Percentiles rank a stretch among this genome's conserved stretches.
Evolutionary conservation across 2,888 invertebrate genomes (phyloP).

Genomic region (Lucinisca nassula): DNA sequence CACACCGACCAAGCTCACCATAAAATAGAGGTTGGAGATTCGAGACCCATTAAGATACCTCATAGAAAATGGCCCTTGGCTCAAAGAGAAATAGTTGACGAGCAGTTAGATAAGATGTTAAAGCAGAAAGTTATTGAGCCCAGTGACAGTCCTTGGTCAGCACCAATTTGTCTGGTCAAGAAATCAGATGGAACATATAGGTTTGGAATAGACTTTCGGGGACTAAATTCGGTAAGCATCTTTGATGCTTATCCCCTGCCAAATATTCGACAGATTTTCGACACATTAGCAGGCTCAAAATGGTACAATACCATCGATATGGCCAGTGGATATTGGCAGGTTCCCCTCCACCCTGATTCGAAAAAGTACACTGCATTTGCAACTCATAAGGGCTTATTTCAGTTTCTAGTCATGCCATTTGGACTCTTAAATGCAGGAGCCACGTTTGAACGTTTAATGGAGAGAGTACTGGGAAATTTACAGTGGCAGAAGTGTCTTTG

Average conservation of each 20-base stretch:
- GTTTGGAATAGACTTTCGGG: background rate
- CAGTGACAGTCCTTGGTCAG: too few relatives aligned
- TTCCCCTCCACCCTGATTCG: background rate
- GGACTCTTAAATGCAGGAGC: background rate
- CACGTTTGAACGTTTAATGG: background rate
- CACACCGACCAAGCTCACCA: background rate
- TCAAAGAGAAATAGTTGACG: background rate
- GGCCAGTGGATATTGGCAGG: background rate
- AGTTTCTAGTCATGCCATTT: conserved; percentile 7
- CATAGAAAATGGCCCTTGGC: background rate
- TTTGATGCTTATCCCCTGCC: background rate
- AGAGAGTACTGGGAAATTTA: background rate
- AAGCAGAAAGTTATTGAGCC: too few relatives aligned
- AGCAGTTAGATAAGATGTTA: background rate
- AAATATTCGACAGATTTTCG: background rate
- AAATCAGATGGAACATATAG: background rate
- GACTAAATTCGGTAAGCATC: background rate
- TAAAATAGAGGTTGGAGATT: background rate
- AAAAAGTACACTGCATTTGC: background rate
- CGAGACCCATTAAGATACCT: background rate
- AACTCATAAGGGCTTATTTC: background rate
- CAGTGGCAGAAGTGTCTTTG: background rate
- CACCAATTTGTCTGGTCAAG: too few relatives aligned
- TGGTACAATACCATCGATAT: background rate
- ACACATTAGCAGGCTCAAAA: background rate